phyloP scores from a whole-genome alignment of 2,888 invertebrate species.

The Napeogenes inachia region DNA sequence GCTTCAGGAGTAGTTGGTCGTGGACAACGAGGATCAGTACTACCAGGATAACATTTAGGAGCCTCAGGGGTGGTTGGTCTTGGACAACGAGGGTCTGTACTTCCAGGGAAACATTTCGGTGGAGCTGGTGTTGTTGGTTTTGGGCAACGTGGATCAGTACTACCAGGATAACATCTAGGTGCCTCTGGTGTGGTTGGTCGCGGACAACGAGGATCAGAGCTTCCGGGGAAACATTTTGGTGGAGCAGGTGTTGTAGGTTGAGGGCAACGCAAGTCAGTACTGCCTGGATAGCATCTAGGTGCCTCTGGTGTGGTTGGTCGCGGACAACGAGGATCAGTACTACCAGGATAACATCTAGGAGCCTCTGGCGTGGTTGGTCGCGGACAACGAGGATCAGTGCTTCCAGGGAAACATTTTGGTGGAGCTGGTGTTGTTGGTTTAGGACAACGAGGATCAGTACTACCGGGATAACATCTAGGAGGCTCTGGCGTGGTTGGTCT shows the following conservation, averaged over 20 bases:
- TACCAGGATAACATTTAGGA: slow-evolving; percentile 48
- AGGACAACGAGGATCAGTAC: slow-evolving; percentile 9
- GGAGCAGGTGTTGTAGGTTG: slow-evolving; percentile 40
- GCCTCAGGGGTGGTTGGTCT: slow-evolving; percentile 44
- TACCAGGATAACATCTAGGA: slow-evolving; percentile 23
- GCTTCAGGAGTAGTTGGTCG: slow-evolving; percentile 35
- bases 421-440: slow-evolving; percentile 10
- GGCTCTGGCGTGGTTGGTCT: slow-evolving; percentile 5
- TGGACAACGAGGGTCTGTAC: slow-evolving; percentile 48
- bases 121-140: slow-evolving; percentile 22
- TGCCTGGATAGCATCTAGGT: slow-evolving; percentile 24
- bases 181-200: slow-evolving; percentile 22
- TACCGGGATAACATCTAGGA: slow-evolving; percentile 10
- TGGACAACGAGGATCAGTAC: slow-evolving; percentile 49
- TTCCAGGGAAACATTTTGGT: slow-evolving; percentile 24
- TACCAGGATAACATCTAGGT: slow-evolving; percentile 24
- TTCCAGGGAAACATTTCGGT: slow-evolving; percentile 23
- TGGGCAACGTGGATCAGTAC: slow-evolving; percentile 33
- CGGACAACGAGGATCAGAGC: slow-evolving; percentile 49
- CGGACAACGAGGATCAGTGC: slow-evolving; percentile 22
- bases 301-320: slow-evolving; percentile 22
- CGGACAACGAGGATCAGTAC: slow-evolving; percentile 36
- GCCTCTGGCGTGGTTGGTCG: slow-evolving; percentile 8
- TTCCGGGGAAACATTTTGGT: slow-evolving; percentile 37
- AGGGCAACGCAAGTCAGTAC: slow-evolving; percentile 48